Base-by-base conservation (phyloP, 2,888 invertebrate genomes). In the Lithophane socia region DNA sequence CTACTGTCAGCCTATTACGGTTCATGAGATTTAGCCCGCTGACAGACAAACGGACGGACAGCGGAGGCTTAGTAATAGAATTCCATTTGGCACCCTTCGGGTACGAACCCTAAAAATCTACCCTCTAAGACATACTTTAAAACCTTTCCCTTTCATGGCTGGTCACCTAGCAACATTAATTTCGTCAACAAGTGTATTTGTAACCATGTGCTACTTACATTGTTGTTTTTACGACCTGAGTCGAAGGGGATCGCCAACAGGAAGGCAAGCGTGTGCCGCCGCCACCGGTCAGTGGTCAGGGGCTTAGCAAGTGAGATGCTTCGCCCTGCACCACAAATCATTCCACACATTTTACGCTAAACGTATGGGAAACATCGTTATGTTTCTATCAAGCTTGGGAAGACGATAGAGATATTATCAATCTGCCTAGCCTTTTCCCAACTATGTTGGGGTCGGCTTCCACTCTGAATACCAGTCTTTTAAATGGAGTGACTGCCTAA, bases 151-250 rank as follows among this genome's bases (percentile, higher is more conserved):
- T 66, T 63, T 66, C 29, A 63, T 54, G 12, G 21, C 1, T 49
- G 47, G 78, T 82, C 66, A 78, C 82, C 78, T 82, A 82, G 82
- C 82, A 82, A 82, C 82, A 70, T 73, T 49, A 60, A 54, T 82
- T 47, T 78, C 63, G 83, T 73, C 82, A 82, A 82, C 82, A 82
- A 71, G 83, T 79, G 67, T 67, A 64, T 42, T 37, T 49, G 56
- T 66, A 70, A 37, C 52, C 54, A 63, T 77, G 58, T 71, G 67
- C 61, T 70, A 37, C 37, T 37, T 37, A 71, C 58, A 60, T 77
- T 77, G 66, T 72, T 66, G 42, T 54, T 69, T 78, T 71, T 73
- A 78, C 66, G 70, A 67, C n/a, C 42, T 10, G 12, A 68, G 24
- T 42, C 24, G 29, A 76, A 69, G 73, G 60, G 68, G 56, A 56